Evolutionary conservation across 2,888 invertebrate genomes (phyloP), one percentile per base, ranked within the genome.

Genomic region (Melieria crassipennis): DNA sequence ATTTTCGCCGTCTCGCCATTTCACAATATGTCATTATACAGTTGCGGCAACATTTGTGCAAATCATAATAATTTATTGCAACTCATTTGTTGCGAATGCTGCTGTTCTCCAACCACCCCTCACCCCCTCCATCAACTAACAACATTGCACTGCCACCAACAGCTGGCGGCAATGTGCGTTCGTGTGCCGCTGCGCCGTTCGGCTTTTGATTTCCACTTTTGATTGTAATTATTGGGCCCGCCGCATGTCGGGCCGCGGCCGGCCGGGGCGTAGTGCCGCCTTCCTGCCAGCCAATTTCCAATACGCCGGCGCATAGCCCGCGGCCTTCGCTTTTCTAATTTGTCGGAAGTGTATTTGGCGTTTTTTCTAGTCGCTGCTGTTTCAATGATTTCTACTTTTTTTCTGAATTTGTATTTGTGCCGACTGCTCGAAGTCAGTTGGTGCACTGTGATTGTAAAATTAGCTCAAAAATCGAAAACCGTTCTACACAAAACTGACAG

Each of bases 51-150:
- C 77, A 76, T 79, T 80, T 78, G 80, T 81, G 83, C 82, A 83
- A 81, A 84, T 84, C 83, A 83, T 82, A 81, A 83, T 83, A 83
- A 83, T 83, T 84, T 81, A 84, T 82, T 80, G 80, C 78, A 78
- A 80, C 79, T 81, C 81, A 82, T 81, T 82, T 82, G 77, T 78
- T 78, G 75, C 75, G 76, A 73, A 68, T 71, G 45, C 5, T 42
- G 10, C n/a, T 43, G 13, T 45, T 46, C 16, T 45, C 30, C 10
- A 42, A 4, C 13, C 61, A n/a, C 68, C 30, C 46, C 47, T 13
- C 42, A 16, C 57, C 42, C 7, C 43, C 11, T 42, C n/a, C 42
- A 50, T 13, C 50, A 64, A 64, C 9, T 43, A 43, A 11, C 9
- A 13, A 46, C 42, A 4, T 13, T 13, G 5, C 46, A 46, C 46